These are phyloP conservation scores for Oryctes rhinoceros DNA, from an alignment of 1,140 invertebrate species.

Conservation along the genomic window DNA sequence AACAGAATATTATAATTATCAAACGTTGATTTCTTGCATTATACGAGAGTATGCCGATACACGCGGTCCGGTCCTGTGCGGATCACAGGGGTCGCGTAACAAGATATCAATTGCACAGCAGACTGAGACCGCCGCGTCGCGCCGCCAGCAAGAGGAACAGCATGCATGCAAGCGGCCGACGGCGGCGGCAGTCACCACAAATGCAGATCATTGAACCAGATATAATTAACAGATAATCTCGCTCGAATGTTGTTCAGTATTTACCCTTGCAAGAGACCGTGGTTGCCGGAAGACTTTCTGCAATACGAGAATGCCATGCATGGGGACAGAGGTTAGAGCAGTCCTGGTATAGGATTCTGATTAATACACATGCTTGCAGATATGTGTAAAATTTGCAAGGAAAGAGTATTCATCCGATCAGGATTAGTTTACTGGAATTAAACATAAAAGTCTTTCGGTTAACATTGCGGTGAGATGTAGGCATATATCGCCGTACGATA, in stretches of 20 bases:
- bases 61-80: not conserved
- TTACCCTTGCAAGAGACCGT: slow-evolving; percentile 10
- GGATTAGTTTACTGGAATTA: too few species aligned
- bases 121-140: not conserved
- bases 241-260: slow-evolving; percentile 22
- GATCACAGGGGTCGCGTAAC: slow-evolving; percentile 15
- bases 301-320: slow-evolving; percentile 1
- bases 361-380: not conserved
- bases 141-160: not conserved
- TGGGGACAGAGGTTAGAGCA: not conserved
- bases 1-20: too few species aligned
- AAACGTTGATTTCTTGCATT: too few species aligned
- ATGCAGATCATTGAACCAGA: slow-evolving; percentile 34
- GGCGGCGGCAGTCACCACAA: not conserved
- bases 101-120: slow-evolving; percentile 32
- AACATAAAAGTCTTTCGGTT: too few species aligned
- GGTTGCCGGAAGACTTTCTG: slow-evolving; percentile 20
- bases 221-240: slow-evolving; percentile 37
- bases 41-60: too few species aligned
- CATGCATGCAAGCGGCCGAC: slow-evolving; percentile 18
- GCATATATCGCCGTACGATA: too few species aligned
- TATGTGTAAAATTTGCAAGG: too few species aligned
- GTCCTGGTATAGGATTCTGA: not conserved
- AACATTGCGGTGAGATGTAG: too few species aligned
- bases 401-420: too few species aligned